phyloP scores from a whole-genome alignment of 2,797 vertebrate genomes.

The Poeciliopsis presidionis region DNA sequence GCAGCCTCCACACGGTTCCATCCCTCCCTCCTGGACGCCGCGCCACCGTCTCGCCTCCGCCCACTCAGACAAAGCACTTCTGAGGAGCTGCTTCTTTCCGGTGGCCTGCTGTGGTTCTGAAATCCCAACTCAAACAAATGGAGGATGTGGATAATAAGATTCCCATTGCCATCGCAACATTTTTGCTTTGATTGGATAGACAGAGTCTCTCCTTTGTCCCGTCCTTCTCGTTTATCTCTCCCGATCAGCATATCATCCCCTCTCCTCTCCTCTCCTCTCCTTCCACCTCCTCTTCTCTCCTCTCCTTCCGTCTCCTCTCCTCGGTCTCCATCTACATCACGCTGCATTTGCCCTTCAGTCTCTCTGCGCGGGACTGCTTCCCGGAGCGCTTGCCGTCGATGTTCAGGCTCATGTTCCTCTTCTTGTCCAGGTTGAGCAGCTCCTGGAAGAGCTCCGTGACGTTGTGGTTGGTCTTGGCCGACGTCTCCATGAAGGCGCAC shows the following conservation, averaged over 20 bases:
- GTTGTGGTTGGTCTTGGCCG: conserved; percentile 98
- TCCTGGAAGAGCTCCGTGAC: conserved; percentile 98
- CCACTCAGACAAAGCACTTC: not conserved
- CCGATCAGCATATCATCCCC: not conserved
- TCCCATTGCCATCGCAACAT: conserved; percentile 29
- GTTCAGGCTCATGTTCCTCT: conserved; percentile 94
- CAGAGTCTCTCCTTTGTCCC: conserved; percentile 15
- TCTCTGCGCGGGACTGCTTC: conserved; percentile 93
- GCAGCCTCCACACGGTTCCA: not conserved
- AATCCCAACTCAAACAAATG: conserved; percentile 41
- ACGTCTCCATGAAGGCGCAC: conserved; percentile 98
- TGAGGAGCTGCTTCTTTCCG: conserved; percentile 26
- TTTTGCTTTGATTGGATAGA: conserved; percentile 11
- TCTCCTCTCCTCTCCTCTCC: not conserved
- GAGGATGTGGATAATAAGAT: conserved; percentile 56
- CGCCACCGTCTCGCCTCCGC: conserved; percentile 1
- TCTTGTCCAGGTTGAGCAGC: conserved; percentile 96
- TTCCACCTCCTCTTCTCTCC: conserved; percentile 5
- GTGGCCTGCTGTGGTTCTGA: conserved; percentile 34
- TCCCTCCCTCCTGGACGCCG: not conserved
- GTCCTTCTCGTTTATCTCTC: not conserved
- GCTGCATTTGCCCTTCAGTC: conserved; percentile 94
- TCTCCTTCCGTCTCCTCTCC: not conserved
- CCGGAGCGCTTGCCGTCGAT: conserved; percentile 94
- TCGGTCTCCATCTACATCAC: conserved; percentile 85